A percentile compares a stretch with the other conserved stretches of the same genome.
Evolutionary conservation across 2,113 vertebrate species (phyloP).

Genomic region (Lota lota): DNA sequence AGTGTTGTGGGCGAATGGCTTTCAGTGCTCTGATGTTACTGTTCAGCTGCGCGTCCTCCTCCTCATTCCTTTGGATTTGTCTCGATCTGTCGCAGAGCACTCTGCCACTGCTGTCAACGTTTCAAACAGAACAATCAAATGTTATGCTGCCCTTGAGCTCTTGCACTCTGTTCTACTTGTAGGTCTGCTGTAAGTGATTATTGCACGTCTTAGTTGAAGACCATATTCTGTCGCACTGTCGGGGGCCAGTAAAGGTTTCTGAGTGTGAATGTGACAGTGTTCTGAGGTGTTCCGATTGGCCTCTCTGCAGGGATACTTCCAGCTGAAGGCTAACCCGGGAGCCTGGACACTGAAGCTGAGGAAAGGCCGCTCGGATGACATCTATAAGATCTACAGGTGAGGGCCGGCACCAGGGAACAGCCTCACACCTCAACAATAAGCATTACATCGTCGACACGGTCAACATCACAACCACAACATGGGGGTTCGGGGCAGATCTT

Average conservation of each 20-base stretch:
- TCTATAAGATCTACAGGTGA: constrained; percentile 93
- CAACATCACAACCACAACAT: too few species aligned
- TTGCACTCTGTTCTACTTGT: too few species aligned
- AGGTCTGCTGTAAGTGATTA: too few species aligned
- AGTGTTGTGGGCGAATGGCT: too few species aligned
- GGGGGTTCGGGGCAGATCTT: not conserved
- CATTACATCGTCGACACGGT: not conserved
- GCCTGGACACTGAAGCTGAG: constrained; percentile 91
- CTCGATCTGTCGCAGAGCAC: too few species aligned
- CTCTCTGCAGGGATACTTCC: constrained; percentile 88
- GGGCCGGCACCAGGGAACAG: too few species aligned
- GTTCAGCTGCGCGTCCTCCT: too few species aligned
- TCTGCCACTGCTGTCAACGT: too few species aligned
- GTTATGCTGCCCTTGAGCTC: too few species aligned
- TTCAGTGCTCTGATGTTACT: not conserved
- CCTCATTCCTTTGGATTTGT: too few species aligned
- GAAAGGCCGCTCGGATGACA: constrained; percentile 95
- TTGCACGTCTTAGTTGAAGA: not conserved
- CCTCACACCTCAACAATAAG: not conserved
- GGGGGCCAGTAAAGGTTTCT: not conserved
- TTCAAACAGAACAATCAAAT: too few species aligned
- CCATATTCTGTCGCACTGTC: not conserved
- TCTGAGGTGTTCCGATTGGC: not conserved
- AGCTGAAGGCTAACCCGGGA: constrained; percentile 96
- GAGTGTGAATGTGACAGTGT: not conserved